phyloP scores from a whole-genome alignment of 2,797 vertebrate genomes.

The Pangasius krempfi region DNA sequence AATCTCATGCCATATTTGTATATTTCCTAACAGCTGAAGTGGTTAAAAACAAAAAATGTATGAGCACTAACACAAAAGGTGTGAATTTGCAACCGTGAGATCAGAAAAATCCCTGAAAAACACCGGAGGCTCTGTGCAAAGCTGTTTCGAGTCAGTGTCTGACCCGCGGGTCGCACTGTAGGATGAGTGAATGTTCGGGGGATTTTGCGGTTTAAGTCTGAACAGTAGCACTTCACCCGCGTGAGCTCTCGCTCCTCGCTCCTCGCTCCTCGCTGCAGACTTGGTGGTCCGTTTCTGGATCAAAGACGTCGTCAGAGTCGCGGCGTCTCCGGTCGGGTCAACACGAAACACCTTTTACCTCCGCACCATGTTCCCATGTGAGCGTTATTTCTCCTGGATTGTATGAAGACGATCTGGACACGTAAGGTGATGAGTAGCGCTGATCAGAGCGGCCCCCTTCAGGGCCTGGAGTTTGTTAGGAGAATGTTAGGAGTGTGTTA shows the following conservation, averaged over 20 bases:
- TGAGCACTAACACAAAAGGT: neutral
- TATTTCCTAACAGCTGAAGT: neutral
- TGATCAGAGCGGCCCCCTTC: neutral
- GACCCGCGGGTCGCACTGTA: constrained; percentile 1
- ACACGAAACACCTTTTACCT: constrained; percentile 37
- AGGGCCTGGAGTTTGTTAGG: constrained; percentile 31
- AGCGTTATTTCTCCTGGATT: neutral
- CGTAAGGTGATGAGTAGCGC: constrained; percentile 26
- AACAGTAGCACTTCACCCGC: constrained; percentile 48
- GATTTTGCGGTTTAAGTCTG: constrained; percentile 13
- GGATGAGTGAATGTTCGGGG: neutral
- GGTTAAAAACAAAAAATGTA: neutral
- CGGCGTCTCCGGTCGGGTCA: constrained; percentile 33
- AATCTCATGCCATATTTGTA: neutral
- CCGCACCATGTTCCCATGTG: neutral
- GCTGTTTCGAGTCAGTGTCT: constrained; percentile 9
- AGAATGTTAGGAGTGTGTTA: constrained; percentile 5
- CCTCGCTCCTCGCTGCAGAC: neutral
- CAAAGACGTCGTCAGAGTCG: constrained; percentile 22
- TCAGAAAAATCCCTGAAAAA: neutral
- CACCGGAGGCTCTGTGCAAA: neutral
- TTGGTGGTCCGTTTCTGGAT: constrained; percentile 45
- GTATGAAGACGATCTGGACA: constrained; percentile 3
- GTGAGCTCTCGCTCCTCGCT: constrained; percentile 28
- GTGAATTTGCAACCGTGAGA: neutral